Conservation (phyloP, 2,888 invertebrate genomes). For the Apotomis betuletana region DNA sequence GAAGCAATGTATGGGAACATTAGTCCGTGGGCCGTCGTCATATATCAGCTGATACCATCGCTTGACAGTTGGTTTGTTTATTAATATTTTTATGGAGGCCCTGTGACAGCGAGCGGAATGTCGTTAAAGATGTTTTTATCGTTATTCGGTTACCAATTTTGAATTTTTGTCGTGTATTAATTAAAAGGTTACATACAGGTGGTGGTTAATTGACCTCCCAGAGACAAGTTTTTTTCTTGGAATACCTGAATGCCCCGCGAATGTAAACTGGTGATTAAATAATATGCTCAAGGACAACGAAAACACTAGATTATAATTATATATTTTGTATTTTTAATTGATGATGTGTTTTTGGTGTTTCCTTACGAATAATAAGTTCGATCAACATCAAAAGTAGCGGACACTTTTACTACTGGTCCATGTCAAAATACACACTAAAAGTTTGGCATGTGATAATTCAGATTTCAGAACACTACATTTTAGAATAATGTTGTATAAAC, state of each 20-base stretch:
- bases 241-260: not conserved
- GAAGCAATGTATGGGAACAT: conserved; percentile 44
- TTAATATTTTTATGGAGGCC: conserved; percentile 51
- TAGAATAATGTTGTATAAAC: too few species aligned
- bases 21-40: conserved; percentile 49
- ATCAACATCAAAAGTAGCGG: too few species aligned
- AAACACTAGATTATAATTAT: too few species aligned
- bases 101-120: conserved; percentile 44
- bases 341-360: too few species aligned
- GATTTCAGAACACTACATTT: too few species aligned
- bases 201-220: conserved; percentile 3
- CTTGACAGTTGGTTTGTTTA: conserved; percentile 46
- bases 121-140: conserved; percentile 45
- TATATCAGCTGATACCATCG: conserved; percentile 53
- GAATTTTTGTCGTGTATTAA: conserved; percentile 17
- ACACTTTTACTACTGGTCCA: too few species aligned
- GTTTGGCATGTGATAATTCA: too few species aligned
- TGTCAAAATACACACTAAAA: too few species aligned
- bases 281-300: too few species aligned
- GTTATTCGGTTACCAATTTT: conserved; percentile 39
- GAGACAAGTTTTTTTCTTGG: not conserved
- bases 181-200: conserved; percentile 3
- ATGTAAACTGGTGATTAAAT: too few species aligned
- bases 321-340: too few species aligned
- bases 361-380: too few species aligned